Percentiles rank a stretch among this genome's conserved stretches.
These are phyloP conservation scores for Ophonus ardosiacus DNA, from an alignment of 2,888 invertebrate genomes.

Conservation along the genomic window DNA sequence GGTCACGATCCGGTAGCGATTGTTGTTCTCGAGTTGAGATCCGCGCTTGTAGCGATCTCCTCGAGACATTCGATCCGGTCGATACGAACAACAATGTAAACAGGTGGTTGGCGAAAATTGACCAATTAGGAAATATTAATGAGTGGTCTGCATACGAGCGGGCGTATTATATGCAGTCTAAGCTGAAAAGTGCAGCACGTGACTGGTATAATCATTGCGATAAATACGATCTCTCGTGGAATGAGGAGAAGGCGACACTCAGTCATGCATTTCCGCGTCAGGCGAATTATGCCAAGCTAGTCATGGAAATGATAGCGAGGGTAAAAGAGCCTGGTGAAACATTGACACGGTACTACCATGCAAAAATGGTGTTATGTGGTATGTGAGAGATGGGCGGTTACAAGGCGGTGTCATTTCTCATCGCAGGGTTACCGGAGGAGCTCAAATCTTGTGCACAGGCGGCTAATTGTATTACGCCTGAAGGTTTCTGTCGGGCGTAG, in stretches of 20 bases:
- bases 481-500: not conserved
- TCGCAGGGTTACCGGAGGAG: not conserved
- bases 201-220: not conserved
- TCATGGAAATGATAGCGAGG: not conserved
- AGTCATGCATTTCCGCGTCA: not conserved
- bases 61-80: no score
- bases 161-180: conserved; percentile 65
- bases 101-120: no score
- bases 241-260: conserved; percentile 67
- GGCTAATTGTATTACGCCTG: not conserved
- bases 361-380: conserved; percentile 22
- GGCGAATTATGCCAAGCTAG: not conserved
- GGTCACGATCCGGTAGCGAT: no score
- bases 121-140: conserved; percentile 66
- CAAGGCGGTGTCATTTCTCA: not conserved
- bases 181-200: conserved; percentile 60
- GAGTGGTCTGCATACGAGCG: conserved; percentile 66
- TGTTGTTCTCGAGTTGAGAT: no score
- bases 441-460: not conserved
- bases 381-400: not conserved
- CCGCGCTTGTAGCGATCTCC: no score
- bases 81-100: no score
- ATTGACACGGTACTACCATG: conserved; percentile 20
- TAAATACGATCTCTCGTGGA: conserved; percentile 68
- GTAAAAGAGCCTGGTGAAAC: not conserved